A percentile compares a stretch with the other conserved stretches of the same genome.
Evolutionary conservation across 2,888 invertebrate species (phyloP).

Genomic region (Ectemnius continuus): DNA sequence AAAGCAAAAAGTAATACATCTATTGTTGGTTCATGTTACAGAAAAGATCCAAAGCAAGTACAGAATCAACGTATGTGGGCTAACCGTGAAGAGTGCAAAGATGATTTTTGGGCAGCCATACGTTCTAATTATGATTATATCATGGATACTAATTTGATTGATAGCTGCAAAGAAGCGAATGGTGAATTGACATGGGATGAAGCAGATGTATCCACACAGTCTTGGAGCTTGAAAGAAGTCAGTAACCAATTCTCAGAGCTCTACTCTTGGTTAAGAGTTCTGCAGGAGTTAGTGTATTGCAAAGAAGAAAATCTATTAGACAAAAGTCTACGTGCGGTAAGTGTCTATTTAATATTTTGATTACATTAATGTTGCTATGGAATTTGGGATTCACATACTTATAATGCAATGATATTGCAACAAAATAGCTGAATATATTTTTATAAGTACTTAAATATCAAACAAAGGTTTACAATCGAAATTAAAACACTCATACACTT

Average conservation of each 20-base stretch:
- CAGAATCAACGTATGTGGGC: conserved; percentile 89
- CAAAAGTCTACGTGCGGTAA: conserved; percentile 84
- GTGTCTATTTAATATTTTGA: conserved; percentile 19
- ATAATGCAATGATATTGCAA: too few relatives aligned
- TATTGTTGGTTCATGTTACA: conserved; percentile 69
- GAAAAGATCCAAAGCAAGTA: conserved; percentile 85
- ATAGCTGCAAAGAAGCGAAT: conserved; percentile 90
- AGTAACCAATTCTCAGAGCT: conserved; percentile 89
- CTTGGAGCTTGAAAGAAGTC: conserved; percentile 88
- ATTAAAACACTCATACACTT: too few relatives aligned
- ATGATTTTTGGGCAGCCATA: conserved; percentile 95
- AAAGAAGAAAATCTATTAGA: conserved; percentile 86
- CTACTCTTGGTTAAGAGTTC: conserved; percentile 88
- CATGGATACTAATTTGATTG: conserved; percentile 96
- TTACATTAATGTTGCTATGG: conserved; percentile 7
- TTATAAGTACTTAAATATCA: too few relatives aligned
- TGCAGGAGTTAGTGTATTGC: conserved; percentile 88
- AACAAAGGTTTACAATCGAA: too few relatives aligned
- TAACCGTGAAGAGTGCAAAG: conserved; percentile 87
- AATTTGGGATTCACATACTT: too few relatives aligned
- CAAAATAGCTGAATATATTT: too few relatives aligned
- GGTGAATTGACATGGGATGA: conserved; percentile 86
- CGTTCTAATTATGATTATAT: conserved; percentile 96
- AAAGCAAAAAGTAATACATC: background rate
- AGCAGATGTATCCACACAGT: conserved; percentile 80